These are phyloP conservation scores for Dilophus febrilis DNA, from an alignment of 2,888 invertebrate genomes.

Conservation along the genomic window DNA sequence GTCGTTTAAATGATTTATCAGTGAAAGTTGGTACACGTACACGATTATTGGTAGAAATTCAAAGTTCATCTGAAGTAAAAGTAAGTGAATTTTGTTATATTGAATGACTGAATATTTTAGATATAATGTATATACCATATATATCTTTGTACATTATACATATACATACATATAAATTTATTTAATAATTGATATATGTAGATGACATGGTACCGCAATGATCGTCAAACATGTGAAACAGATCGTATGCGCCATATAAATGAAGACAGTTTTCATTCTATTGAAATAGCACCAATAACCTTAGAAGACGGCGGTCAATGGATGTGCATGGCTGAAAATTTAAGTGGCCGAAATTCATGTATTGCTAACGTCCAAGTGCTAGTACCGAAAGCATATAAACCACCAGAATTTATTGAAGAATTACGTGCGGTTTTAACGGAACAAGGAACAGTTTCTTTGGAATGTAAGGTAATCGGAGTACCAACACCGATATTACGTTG, in stretches of 20 bases:
- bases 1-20: constrained; percentile 68
- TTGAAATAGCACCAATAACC: constrained; percentile 66
- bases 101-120: no score
- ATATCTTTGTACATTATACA: no score
- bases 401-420: constrained; percentile 74
- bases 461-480: constrained; percentile 79
- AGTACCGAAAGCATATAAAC: constrained; percentile 78
- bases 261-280: constrained; percentile 73
- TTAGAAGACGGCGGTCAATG: constrained; percentile 71
- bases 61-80: constrained; percentile 61
- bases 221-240: constrained; percentile 52
- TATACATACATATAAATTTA: no score
- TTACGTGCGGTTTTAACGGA: constrained; percentile 68
- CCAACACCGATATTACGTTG: constrained; percentile 42
- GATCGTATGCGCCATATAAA: constrained; percentile 60
- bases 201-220: constrained; percentile 81
- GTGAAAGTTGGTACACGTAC: constrained; percentile 82
- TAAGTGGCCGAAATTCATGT: constrained; percentile 55
- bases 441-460: constrained; percentile 75
- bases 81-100: constrained; percentile 35
- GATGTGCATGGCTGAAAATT: constrained; percentile 69
- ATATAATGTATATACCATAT: no score
- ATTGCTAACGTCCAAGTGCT: constrained; percentile 59
- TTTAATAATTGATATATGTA: no score
- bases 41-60: constrained; percentile 67